Base-by-base conservation (phyloP, 2,797 vertebrate species). In the Apodemus agrarius region DNA sequence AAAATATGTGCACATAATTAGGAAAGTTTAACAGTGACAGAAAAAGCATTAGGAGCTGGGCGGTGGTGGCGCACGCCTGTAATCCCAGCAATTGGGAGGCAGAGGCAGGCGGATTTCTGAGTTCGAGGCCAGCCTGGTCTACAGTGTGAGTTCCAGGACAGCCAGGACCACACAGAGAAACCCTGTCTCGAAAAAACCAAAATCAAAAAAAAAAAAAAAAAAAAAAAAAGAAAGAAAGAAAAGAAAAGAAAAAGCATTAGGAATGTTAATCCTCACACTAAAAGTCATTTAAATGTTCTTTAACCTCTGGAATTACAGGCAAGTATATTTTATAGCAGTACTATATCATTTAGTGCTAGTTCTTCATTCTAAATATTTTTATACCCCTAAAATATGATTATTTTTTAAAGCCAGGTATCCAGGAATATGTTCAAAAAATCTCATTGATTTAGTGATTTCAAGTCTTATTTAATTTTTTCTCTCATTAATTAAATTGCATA, bases 251-350 rank as follows among this genome's bases (percentile, higher is more conserved):
- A 80, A 52, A 72, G 40, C 2, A 67, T 29, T 81, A 85, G n/a
- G 7, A 14, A 83, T 34, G 5, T 22, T 21, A 34, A 34, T 22
- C 1, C 26, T 89, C 59, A 31, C 4, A 59, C 0, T 31, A 78
- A 79, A 74, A 46, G 86, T 78, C n/a, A 76, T 43, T 49, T 40
- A 61, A 86, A 78, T 3, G 34, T 52, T 61, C 8, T 59, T 12
- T 67, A 63, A 19, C 3, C 0, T 63, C 11, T 2, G 16, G 3
- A 26, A 57, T 75, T 57, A 72, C 0, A 37, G 34, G 1, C 12
- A 91, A 93, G 43, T 31, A 1, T 17, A 75, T 75, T 43, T 91
- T 49, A 46, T 34, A 82, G 10, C 14, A 81, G 11, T 49, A 13
- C 1, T 72, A 65, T 6, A 34, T 46, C 34, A 54, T 87, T 92